Conservation (phyloP, 1,140 invertebrate species). For the Geopemphigus sp. region DNA sequence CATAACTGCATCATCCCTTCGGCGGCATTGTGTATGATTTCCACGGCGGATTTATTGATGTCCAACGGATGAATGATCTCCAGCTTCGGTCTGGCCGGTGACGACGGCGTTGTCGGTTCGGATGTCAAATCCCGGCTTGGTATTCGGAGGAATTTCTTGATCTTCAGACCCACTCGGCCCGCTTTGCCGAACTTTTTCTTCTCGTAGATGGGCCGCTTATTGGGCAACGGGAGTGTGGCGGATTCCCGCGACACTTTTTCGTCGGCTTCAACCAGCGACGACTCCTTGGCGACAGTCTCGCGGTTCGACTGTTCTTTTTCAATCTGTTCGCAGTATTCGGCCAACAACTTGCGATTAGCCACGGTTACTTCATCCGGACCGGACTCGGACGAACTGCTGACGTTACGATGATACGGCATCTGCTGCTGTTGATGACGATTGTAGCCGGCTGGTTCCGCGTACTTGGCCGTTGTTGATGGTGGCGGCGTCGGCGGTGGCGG, state of each 20-base stretch:
- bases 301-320: constrained; percentile 27
- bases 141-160: constrained; percentile 79
- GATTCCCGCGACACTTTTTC: background rate
- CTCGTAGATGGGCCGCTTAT: constrained; percentile 10
- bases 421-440: no score
- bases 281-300: no score
- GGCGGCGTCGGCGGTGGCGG: constrained; percentile 46
- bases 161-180: constrained; percentile 64
- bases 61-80: constrained; percentile 87
- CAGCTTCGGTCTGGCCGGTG: constrained; percentile 64
- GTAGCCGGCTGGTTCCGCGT: background rate
- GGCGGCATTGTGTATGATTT: constrained; percentile 61
- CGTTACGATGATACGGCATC: background rate
- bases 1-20: background rate
- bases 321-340: constrained; percentile 41
- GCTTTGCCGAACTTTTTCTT: constrained; percentile 53
- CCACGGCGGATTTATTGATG: constrained; percentile 73
- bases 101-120: constrained; percentile 57
- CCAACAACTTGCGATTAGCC: constrained; percentile 19
- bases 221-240: background rate
- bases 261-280: background rate
- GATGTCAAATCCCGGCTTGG: constrained; percentile 52
- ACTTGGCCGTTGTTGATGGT: background rate
- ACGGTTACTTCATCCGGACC: background rate
- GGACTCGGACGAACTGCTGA: background rate